These are phyloP conservation scores for Ibidorhyncha struthersii DNA, from an alignment of 2,113 vertebrate genomes.

Conservation along the genomic window DNA sequence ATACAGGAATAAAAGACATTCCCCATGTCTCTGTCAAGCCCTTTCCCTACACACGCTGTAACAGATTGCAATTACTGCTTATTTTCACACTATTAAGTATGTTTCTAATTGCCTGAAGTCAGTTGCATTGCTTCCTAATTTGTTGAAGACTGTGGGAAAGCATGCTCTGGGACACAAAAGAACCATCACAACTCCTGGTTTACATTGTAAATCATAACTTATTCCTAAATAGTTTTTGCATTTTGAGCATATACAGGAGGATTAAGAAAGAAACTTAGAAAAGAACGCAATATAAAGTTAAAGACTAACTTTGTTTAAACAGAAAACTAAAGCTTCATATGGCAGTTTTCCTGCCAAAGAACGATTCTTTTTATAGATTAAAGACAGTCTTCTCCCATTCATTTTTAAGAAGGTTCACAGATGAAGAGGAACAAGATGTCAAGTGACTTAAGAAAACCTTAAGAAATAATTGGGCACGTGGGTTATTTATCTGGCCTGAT, in stretches of 20 bases:
- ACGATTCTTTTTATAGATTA: not conserved
- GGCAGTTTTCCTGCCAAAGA: not conserved
- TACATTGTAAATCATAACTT: not conserved
- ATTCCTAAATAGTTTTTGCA: not conserved
- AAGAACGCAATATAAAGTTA: not conserved
- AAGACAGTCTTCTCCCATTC: not conserved
- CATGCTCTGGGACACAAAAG: not conserved
- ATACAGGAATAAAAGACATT: not conserved
- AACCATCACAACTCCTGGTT: not conserved
- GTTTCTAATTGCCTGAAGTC: not conserved
- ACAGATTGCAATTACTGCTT: not conserved
- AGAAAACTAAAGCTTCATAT: not conserved
- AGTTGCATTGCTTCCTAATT: not conserved
- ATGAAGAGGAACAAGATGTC: conserved; percentile 19
- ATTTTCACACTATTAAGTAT: not conserved
- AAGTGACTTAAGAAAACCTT: not conserved
- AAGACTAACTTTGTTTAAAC: not conserved
- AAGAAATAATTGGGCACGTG: conserved; percentile 53
- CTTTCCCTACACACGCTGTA: not conserved
- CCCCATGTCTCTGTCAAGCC: not conserved
- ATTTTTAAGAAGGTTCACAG: not conserved
- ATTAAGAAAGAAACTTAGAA: not conserved
- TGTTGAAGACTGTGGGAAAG: not conserved
- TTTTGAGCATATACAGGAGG: not conserved
- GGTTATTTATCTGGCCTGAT: conserved; percentile 54